Conservation (phyloP, 2,113 vertebrate species). For the Trogon surrucura region DNA sequence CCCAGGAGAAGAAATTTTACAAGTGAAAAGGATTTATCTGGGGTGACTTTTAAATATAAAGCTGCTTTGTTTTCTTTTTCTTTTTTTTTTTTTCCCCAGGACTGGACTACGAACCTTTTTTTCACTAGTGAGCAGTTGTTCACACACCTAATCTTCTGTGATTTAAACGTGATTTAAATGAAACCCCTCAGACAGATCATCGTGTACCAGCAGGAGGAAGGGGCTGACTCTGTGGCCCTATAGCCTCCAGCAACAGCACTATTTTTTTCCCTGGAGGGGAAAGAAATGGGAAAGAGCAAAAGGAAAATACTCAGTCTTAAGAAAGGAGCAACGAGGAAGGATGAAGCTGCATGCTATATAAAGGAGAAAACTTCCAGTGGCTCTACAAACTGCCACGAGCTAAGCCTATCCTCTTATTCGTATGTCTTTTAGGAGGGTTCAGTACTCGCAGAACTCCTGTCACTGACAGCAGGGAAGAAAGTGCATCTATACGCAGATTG, state of each 20-base stretch:
- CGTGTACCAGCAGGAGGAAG: background rate
- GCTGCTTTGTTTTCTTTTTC: background rate
- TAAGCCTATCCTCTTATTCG: background rate
- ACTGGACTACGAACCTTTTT: background rate
- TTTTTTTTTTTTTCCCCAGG: accelerated
- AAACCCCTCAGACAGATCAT: background rate
- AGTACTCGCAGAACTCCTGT: background rate
- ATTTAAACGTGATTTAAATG: background rate
- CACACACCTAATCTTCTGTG: background rate
- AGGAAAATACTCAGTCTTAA: background rate
- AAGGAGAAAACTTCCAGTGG: background rate
- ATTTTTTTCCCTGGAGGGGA: background rate
- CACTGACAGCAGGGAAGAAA: background rate
- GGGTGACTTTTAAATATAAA: background rate
- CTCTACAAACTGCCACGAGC: background rate
- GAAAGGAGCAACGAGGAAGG: background rate
- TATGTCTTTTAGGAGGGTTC: background rate
- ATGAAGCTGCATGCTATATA: background rate
- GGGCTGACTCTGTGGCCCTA: background rate
- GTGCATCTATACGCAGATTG: accelerated
- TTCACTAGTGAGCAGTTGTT: background rate
- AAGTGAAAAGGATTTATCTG: conserved; percentile 13
- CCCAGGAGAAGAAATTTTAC: conserved; percentile 26
- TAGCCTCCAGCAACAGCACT: background rate
- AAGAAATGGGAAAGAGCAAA: background rate